Conservation (phyloP, 1,140 invertebrate genomes). For the Nebria ingens region DNA sequence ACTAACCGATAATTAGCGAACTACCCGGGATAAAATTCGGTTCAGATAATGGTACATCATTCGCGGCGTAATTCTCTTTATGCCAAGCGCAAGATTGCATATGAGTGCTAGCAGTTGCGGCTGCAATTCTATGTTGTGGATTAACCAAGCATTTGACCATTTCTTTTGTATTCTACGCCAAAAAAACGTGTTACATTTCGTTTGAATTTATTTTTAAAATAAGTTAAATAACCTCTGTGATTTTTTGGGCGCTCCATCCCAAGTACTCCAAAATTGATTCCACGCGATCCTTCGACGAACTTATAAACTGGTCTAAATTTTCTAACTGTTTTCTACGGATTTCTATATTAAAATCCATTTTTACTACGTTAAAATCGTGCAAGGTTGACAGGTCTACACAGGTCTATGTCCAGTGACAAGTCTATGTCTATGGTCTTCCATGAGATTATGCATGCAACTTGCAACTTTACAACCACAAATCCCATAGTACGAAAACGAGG, state of each 20-base stretch:
- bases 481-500: too few relatives aligned
- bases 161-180: constrained; percentile 14
- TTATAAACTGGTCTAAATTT: constrained; percentile 31
- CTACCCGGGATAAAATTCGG: constrained; percentile 22
- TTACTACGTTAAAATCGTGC: too few relatives aligned
- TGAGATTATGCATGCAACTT: too few relatives aligned
- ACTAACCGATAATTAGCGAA: constrained; percentile 26
- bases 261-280: constrained; percentile 24
- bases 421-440: too few relatives aligned
- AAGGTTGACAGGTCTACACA: too few relatives aligned
- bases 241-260: constrained; percentile 22
- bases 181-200: too few relatives aligned
- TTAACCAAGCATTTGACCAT: constrained; percentile 37
- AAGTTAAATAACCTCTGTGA: constrained; percentile 16
- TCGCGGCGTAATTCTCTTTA: constrained; percentile 36
- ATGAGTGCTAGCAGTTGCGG: constrained; percentile 34
- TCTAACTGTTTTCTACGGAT: constrained; percentile 30
- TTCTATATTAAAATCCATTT: constrained; percentile 32
- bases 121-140: constrained; percentile 34
- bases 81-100: constrained; percentile 38
- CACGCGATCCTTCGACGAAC: constrained; percentile 25
- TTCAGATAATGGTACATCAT: constrained; percentile 37
- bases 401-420: too few relatives aligned
- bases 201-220: too few relatives aligned
- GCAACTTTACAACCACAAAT: too few relatives aligned